These are phyloP conservation scores for Gobio occitaniae DNA, from an alignment of 2,797 vertebrate species.

Conservation along the genomic window DNA sequence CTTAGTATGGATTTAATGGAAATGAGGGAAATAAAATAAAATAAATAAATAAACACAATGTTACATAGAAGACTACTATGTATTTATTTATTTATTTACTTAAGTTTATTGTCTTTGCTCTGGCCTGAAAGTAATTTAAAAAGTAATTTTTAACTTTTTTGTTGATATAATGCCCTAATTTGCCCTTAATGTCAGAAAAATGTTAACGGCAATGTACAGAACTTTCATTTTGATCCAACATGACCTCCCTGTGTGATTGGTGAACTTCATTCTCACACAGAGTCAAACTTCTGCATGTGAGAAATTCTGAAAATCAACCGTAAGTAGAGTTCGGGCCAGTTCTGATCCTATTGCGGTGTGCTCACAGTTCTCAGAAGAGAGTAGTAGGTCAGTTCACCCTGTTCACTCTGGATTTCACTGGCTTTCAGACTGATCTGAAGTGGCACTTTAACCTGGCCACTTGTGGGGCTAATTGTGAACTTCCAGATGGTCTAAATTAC, in stretches of 20 bases:
- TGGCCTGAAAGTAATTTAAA: neutral
- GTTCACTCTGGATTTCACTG: constrained; percentile 17
- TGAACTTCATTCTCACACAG: constrained; percentile 4
- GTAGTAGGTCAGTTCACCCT: neutral
- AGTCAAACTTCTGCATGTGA: neutral
- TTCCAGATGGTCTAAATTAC: constrained; percentile 63
- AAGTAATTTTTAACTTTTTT: neutral
- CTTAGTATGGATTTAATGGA: neutral
- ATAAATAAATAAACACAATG: neutral
- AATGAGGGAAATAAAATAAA: neutral
- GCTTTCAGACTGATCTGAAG: constrained; percentile 49
- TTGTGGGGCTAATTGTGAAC: constrained; percentile 50
- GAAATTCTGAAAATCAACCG: constrained; percentile 19
- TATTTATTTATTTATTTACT: neutral
- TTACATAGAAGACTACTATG: neutral
- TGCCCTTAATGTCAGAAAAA: constrained; percentile 3
- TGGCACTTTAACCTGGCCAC: constrained; percentile 49
- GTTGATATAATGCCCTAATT: neutral
- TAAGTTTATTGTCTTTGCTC: neutral
- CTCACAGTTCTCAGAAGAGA: constrained; percentile 1
- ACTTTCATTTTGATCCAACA: neutral
- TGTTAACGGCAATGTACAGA: neutral
- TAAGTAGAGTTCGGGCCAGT: neutral
- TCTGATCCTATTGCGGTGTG: neutral
- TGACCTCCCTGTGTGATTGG: constrained; percentile 1